Percentiles rank a stretch among this genome's conserved stretches.
phyloP scores from a whole-genome alignment of 1,140 invertebrate species.

The Conus betulinus region DNA sequence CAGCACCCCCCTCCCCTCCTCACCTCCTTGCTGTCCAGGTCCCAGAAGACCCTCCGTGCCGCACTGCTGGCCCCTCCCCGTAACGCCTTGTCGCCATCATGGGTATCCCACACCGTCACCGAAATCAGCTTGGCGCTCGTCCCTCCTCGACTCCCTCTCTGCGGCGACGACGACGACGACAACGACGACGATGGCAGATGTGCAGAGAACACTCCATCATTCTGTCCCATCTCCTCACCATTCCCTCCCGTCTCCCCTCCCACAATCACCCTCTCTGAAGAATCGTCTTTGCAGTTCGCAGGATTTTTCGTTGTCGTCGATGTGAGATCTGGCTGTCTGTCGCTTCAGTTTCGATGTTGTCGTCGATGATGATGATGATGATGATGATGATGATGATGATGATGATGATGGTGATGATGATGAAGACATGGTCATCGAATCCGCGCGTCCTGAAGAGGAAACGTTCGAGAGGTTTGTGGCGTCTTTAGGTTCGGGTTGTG shows the following conservation, averaged over 20 bases:
- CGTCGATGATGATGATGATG: conserved; percentile 28
- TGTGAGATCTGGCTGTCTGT: conserved; percentile 12
- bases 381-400: no score
- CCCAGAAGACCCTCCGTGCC: conserved; percentile 34
- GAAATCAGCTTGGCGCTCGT: conserved; percentile 45
- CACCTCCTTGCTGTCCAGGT: conserved; percentile 39
- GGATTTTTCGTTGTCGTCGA: neutral
- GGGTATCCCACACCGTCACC: conserved; percentile 46
- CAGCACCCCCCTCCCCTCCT: neutral
- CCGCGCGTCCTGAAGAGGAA: neutral
- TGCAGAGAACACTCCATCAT: neutral
- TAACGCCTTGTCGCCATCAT: conserved; percentile 41
- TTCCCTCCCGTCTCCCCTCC: neutral
- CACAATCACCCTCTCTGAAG: neutral
- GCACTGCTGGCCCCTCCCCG: neutral
- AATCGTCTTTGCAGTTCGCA: no score
- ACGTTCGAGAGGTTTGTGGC: neutral
- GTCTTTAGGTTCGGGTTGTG: neutral
- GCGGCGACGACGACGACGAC: neutral
- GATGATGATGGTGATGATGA: neutral
- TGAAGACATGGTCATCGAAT: neutral
- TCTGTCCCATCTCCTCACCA: neutral
- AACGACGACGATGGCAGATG: neutral
- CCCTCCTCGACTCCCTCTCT: conserved; percentile 11
- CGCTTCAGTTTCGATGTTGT: conserved; percentile 12